phyloP scores from a whole-genome alignment of 1,140 invertebrate genomes.

The Yoshiicerus persimilis region DNA sequence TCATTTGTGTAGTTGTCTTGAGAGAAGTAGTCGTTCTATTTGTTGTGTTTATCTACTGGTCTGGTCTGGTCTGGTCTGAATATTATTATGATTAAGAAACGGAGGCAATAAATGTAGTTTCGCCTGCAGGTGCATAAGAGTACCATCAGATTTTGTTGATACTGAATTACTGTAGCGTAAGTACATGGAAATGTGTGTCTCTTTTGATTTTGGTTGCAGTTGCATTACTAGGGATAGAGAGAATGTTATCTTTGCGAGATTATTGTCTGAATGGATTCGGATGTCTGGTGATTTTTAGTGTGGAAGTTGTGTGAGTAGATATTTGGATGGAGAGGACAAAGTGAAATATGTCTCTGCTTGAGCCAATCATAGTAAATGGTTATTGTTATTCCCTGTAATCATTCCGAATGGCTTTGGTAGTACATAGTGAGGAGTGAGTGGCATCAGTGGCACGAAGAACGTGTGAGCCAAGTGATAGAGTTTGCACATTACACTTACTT shows the following conservation, averaged over 20 bases:
- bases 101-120: background rate
- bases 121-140: background rate
- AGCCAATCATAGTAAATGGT: constrained; percentile 24
- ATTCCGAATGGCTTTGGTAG: constrained; percentile 4
- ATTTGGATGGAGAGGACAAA: background rate
- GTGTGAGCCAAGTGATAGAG: background rate
- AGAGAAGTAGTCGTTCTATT: background rate
- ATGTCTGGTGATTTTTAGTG: background rate
- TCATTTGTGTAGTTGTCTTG: background rate
- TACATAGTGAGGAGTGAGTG: background rate
- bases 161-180: background rate
- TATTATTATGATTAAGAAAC: background rate
- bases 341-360: background rate
- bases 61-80: too few relatives aligned
- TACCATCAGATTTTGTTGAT: background rate
- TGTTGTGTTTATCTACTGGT: background rate
- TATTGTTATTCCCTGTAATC: constrained; percentile 30
- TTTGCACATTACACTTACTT: background rate
- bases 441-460: background rate
- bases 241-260: background rate
- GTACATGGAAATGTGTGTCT: too few relatives aligned
- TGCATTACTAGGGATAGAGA: too few relatives aligned
- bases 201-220: too few relatives aligned
- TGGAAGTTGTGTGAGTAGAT: background rate
- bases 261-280: background rate